phyloP scores from a whole-genome alignment of 2,888 invertebrate species.

The Eueremaeus valkanovi region DNA sequence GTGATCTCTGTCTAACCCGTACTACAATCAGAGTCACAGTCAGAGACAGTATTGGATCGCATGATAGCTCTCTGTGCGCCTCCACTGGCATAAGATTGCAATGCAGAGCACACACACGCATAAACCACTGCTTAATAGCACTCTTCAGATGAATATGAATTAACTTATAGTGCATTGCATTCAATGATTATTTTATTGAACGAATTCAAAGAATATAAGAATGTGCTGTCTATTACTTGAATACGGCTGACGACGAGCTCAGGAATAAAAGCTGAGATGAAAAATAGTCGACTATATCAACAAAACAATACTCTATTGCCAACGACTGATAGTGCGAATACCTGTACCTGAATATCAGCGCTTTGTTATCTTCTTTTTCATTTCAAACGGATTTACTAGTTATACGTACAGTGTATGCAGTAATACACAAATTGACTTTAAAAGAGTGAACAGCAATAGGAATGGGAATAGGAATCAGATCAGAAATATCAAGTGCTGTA shows the following conservation, averaged over 20 bases:
- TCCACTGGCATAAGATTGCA: background rate
- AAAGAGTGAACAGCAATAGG: background rate
- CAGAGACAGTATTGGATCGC: constrained; percentile 12
- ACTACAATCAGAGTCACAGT: background rate
- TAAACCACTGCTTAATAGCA: background rate
- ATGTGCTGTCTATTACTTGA: too few relatives aligned
- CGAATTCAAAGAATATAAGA: background rate
- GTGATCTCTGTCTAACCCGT: constrained; percentile 2
- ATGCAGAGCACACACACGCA: constrained; percentile 17
- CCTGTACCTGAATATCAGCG: background rate
- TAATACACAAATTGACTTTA: background rate
- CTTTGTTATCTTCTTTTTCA: background rate
- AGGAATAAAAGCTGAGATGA: background rate
- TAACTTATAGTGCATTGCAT: background rate
- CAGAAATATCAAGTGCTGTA: too few relatives aligned
- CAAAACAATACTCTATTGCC: background rate
- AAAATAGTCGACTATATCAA: background rate
- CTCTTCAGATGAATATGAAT: constrained; percentile 1
- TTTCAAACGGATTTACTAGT: background rate
- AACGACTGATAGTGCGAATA: background rate
- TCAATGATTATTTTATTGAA: background rate
- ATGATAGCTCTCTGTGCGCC: background rate
- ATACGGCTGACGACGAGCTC: background rate
- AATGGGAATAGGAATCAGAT: background rate
- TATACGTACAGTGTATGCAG: background rate